Conservation (phyloP, 2,888 invertebrate species). For the Drosophila paramelanica region DNA sequence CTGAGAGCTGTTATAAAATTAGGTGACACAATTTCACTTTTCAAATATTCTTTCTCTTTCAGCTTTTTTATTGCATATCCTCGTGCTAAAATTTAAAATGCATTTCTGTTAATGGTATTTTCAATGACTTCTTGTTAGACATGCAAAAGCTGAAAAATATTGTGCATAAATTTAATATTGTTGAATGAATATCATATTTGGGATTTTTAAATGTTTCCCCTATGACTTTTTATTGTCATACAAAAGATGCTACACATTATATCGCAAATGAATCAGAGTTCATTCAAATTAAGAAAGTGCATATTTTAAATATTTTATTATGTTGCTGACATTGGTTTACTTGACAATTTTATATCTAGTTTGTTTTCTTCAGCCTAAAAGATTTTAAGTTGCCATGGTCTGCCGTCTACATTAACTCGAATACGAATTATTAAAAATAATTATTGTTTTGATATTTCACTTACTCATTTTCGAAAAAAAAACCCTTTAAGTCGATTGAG, state of each 20-base stretch:
- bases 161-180: constrained; percentile 41
- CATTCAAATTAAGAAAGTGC: neutral
- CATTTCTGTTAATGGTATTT: constrained; percentile 66
- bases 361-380: too few relatives aligned
- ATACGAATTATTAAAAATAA: too few relatives aligned
- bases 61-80: constrained; percentile 10
- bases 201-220: neutral
- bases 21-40: constrained; percentile 76
- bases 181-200: constrained; percentile 10
- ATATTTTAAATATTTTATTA: too few relatives aligned
- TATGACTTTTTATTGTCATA: constrained; percentile 8
- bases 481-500: too few relatives aligned
- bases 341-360: too few relatives aligned
- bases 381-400: too few relatives aligned
- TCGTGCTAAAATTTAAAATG: constrained; percentile 51
- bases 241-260: neutral
- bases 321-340: too few relatives aligned
- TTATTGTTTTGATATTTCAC: too few relatives aligned
- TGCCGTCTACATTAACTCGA: too few relatives aligned
- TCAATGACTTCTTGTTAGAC: constrained; percentile 50
- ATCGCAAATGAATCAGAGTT: constrained; percentile 11
- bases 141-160: constrained; percentile 35
- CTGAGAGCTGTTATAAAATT: constrained; percentile 66
- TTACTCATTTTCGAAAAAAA: too few relatives aligned
- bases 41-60: constrained; percentile 19